Conservation (phyloP, 1,140 invertebrate species). For the Drosophila grimshawi region DNA sequence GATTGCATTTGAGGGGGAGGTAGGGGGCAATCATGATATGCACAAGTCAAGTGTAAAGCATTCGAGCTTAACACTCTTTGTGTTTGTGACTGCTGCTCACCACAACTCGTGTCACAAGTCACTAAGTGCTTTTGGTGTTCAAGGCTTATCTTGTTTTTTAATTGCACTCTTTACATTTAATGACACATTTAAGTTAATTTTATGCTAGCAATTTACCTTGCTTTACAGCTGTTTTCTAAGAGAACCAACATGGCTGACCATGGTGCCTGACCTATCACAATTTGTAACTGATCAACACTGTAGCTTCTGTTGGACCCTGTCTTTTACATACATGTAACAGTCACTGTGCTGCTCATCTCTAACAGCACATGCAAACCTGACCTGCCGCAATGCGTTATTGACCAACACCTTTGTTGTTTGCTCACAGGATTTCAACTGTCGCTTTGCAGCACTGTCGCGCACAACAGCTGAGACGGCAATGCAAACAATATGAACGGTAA, state of each 20-base stretch:
- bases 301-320: neutral
- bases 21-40: slow-evolving; percentile 29
- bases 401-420: slow-evolving; percentile 18
- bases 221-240: neutral
- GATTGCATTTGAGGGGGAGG: slow-evolving; percentile 54
- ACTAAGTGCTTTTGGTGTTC: neutral
- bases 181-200: neutral
- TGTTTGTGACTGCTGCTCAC: slow-evolving; percentile 7
- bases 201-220: neutral
- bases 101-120: slow-evolving; percentile 15
- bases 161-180: neutral
- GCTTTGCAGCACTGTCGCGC: slow-evolving; percentile 37
- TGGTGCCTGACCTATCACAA: neutral
- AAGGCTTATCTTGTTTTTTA: neutral
- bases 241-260: neutral
- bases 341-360: slow-evolving; percentile 17
- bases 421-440: slow-evolving; percentile 16
- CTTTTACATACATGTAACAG: slow-evolving; percentile 1
- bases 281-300: neutral
- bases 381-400: slow-evolving; percentile 9
- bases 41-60: slow-evolving; percentile 27
- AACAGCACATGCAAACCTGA: slow-evolving; percentile 8
- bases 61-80: neutral
- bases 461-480: slow-evolving; percentile 56
- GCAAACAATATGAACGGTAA: slow-evolving; percentile 70